Percentiles rank a stretch among this genome's conserved stretches.
Evolutionary conservation across 2,797 vertebrate genomes (phyloP).

Genomic region (Pseudochromis fuscus): DNA sequence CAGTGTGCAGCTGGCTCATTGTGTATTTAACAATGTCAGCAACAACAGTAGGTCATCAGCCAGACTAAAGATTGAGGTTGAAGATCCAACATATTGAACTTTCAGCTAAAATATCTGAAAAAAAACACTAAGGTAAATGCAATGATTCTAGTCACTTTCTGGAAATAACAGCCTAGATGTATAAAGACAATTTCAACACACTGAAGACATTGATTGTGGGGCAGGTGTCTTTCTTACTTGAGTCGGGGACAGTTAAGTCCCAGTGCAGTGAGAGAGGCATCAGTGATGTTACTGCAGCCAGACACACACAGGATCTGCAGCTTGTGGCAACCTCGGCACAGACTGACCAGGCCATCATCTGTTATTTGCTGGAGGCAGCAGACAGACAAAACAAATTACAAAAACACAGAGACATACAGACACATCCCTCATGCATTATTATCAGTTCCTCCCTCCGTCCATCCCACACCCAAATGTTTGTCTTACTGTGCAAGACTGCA

Average conservation of each 20-base stretch:
- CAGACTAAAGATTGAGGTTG: too few species aligned
- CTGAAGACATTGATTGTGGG: neutral
- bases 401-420: constrained; percentile 24
- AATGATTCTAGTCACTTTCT: neutral
- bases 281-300: constrained; percentile 92
- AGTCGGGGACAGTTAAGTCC: constrained; percentile 93
- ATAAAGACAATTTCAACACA: neutral
- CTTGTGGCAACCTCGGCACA: constrained; percentile 91
- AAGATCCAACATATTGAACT: neutral
- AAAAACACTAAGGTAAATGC: constrained; percentile 3
- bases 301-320: constrained; percentile 93
- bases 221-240: constrained; percentile 84
- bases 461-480: constrained; percentile 21
- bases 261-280: constrained; percentile 92
- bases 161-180: constrained; percentile 6
- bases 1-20: neutral
- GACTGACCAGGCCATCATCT: constrained; percentile 92
- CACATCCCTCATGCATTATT: constrained; percentile 16
- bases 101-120: neutral
- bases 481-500: constrained; percentile 94
- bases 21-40: neutral
- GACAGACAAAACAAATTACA: constrained; percentile 35
- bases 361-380: constrained; percentile 87
- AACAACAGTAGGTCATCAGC: constrained; percentile 3
- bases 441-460: neutral